Evolutionary conservation across 2,113 vertebrate genomes (phyloP), one percentile per base, ranked within the genome.

Genomic region (Ceuthmochares aereus): DNA sequence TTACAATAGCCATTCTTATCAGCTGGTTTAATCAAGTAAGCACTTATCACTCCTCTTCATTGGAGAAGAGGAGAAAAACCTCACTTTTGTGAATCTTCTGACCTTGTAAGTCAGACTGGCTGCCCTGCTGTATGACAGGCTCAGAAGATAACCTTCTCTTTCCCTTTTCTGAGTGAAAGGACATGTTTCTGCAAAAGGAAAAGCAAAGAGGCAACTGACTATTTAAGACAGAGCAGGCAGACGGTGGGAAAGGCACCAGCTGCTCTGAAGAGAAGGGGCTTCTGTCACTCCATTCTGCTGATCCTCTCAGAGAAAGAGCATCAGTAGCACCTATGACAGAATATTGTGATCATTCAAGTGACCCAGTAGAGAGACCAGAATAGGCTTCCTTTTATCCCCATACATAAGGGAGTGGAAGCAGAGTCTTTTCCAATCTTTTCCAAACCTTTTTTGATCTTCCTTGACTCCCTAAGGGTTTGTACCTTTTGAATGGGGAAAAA

Each of bases 21-120:
- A 55, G 1, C 51, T 89, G 54, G 7, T 63, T 91, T 93, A 89
- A 95, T 96, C 94, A 70, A 84, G 73, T 32, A 67, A 95, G 59
- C 36, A 51, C 72, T 93, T 93, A 83, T 59, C 78, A 66, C 51
- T 62, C 34, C 21, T 16, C 29, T 88, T 74, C 1, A 0, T 32
- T 70, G 49, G 32, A 37, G 73, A 89, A 80, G 45, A 84, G 36
- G 63, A 89, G 69, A 32, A 89, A 85, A 73, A 43, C 17, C 26
- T 91, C 27, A 10, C 23, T 80, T 80, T 43, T 85, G 26, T 69
- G 19, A 73, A 21, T 88, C 32, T 74, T 59, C 81, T 91, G 84
- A 89, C 95, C 94, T 91, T 94, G 62, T 64, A 67, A 66, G 6
- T 76, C 32, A 63, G 69, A 54, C 37, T 74, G 59, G 40, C 40